These are phyloP conservation scores for Proterorhinus semilunaris DNA, from an alignment of 2,113 vertebrate species.

Conservation along the genomic window DNA sequence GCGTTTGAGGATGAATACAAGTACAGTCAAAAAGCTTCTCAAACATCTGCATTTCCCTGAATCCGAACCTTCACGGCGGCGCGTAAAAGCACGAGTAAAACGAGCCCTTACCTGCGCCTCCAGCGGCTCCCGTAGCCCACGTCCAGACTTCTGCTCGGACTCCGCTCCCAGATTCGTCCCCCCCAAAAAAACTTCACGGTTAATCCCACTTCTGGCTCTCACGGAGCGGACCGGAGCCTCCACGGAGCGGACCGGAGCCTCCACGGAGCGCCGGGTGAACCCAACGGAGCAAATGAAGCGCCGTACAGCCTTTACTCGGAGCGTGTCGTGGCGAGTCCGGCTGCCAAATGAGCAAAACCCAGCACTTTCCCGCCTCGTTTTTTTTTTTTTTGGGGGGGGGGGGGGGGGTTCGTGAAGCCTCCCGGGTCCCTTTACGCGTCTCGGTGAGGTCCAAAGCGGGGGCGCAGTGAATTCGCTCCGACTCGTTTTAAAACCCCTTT, in stretches of 20 bases:
- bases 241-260: not conserved
- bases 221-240: not conserved
- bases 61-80: too few species aligned
- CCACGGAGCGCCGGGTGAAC: not conserved
- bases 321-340: too few species aligned
- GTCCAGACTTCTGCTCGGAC: slow-evolving; percentile 20
- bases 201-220: slow-evolving; percentile 48
- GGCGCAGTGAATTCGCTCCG: too few species aligned
- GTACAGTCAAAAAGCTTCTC: too few species aligned
- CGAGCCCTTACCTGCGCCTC: slow-evolving; percentile 43
- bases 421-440: not conserved
- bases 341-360: not conserved
- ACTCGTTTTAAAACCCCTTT: not conserved
- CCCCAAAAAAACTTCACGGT: not conserved
- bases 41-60: too few species aligned
- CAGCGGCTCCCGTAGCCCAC: slow-evolving; percentile 11
- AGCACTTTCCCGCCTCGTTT: too few species aligned
- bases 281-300: not conserved
- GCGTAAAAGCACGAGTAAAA: too few species aligned
- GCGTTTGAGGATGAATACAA: too few species aligned
- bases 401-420: not conserved
- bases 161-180: slow-evolving; percentile 12
- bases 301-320: too few species aligned
- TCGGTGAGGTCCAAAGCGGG: too few species aligned
- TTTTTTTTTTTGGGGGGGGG: too few species aligned